Conservation (phyloP, 2,113 vertebrate species). For the Marmota flaviventris region DNA sequence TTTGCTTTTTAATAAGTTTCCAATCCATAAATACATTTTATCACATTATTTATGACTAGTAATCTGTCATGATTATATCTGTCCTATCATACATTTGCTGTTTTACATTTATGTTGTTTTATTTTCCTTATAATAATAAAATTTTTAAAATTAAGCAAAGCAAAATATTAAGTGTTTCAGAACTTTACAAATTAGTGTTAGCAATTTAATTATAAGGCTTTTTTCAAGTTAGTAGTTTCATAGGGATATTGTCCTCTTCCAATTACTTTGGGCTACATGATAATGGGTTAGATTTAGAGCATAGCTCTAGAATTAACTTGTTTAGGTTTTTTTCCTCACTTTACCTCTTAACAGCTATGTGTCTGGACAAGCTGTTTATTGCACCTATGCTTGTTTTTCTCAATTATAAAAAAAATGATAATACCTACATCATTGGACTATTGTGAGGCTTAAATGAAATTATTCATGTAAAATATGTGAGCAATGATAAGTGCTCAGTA, state of each 20-base stretch:
- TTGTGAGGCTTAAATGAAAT: slow-evolving; percentile 33
- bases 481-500: neutral
- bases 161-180: neutral
- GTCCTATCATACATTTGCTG: neutral
- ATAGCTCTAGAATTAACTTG: neutral
- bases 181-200: neutral
- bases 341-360: neutral
- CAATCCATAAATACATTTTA: neutral
- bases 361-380: neutral
- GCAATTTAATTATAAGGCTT: slow-evolving; percentile 4
- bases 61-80: neutral
- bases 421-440: neutral
- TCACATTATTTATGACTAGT: neutral
- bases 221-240: slow-evolving; percentile 32
- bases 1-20: neutral
- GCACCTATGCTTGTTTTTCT: neutral
- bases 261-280: neutral
- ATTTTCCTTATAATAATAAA: slow-evolving; percentile 41
- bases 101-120: slow-evolving; percentile 26
- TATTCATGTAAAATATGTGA: slow-evolving; percentile 7
- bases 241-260: neutral
- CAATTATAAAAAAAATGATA: neutral
- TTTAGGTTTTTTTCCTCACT: neutral
- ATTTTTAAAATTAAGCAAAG: slow-evolving; percentile 27
- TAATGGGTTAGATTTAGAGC: neutral